These are phyloP conservation scores for Cacatua alba DNA, from an alignment of 2,113 vertebrate genomes.

Conservation along the genomic window DNA sequence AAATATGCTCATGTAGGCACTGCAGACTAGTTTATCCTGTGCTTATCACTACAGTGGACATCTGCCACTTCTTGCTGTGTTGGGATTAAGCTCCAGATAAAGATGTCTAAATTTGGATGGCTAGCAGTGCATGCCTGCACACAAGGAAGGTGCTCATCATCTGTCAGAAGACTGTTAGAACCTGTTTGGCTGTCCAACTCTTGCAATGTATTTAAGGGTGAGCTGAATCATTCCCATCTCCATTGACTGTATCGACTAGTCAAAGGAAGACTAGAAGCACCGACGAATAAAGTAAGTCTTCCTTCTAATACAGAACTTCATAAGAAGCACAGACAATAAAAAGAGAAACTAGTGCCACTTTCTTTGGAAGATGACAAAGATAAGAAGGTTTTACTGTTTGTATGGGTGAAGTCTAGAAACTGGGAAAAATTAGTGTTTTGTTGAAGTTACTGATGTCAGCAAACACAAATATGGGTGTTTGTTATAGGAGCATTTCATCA, in stretches of 20 bases:
- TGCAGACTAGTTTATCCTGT: not conserved
- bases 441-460: not conserved
- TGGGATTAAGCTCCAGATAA: not conserved
- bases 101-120: not conserved
- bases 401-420: not conserved
- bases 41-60: not conserved
- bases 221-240: not conserved
- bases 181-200: not conserved
- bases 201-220: not conserved
- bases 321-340: not conserved
- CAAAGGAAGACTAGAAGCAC: not conserved
- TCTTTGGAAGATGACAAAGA: not conserved
- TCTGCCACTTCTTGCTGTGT: not conserved
- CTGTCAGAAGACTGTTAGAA: not conserved
- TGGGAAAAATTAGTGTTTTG: not conserved
- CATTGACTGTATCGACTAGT: rapidly evolving
- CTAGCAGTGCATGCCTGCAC: not conserved
- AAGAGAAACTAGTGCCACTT: not conserved
- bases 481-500: not conserved
- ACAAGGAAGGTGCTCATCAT: not conserved
- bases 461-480: not conserved
- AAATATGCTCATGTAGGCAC: not conserved
- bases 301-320: not conserved
- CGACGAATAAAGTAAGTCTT: not conserved
- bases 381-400: not conserved